Evolutionary conservation across 1,140 invertebrate species (phyloP).

Genomic region (Brachionus koreanus): DNA sequence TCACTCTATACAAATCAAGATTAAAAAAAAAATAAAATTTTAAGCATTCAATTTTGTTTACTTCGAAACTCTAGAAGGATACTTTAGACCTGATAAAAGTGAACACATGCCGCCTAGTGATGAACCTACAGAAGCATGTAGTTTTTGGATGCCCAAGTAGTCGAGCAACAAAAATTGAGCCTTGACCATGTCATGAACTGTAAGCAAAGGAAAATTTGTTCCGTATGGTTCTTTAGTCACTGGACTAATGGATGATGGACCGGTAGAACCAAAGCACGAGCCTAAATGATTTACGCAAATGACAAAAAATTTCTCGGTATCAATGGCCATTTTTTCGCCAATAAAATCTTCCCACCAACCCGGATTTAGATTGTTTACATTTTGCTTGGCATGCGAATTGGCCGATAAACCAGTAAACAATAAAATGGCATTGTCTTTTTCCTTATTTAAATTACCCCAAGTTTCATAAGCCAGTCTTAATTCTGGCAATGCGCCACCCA

Average conservation of each 20-base stretch:
- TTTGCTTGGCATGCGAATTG: slow-evolving; percentile 57
- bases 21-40: slow-evolving; percentile 29
- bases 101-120: slow-evolving; percentile 57
- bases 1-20: slow-evolving; percentile 47
- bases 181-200: slow-evolving; percentile 55
- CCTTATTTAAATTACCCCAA: slow-evolving; percentile 57
- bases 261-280: slow-evolving; percentile 58
- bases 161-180: slow-evolving; percentile 55
- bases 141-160: slow-evolving; percentile 55
- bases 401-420: slow-evolving; percentile 57
- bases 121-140: slow-evolving; percentile 54
- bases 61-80: slow-evolving; percentile 55
- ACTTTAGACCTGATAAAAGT: slow-evolving; percentile 49
- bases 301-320: slow-evolving; percentile 58
- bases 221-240: slow-evolving; percentile 54
- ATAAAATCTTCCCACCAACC: slow-evolving; percentile 61
- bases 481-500: slow-evolving; percentile 51
- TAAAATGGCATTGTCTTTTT: slow-evolving; percentile 55
- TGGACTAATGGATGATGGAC: slow-evolving; percentile 55
- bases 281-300: slow-evolving; percentile 59
- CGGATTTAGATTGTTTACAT: slow-evolving; percentile 51
- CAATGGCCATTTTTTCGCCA: slow-evolving; percentile 56
- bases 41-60: slow-evolving; percentile 41
- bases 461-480: slow-evolving; percentile 58
- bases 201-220: slow-evolving; percentile 55